Evolutionary conservation across 2,888 invertebrate species (phyloP), one percentile per base, ranked within the genome.

Genomic region (Chrysolina americana): DNA sequence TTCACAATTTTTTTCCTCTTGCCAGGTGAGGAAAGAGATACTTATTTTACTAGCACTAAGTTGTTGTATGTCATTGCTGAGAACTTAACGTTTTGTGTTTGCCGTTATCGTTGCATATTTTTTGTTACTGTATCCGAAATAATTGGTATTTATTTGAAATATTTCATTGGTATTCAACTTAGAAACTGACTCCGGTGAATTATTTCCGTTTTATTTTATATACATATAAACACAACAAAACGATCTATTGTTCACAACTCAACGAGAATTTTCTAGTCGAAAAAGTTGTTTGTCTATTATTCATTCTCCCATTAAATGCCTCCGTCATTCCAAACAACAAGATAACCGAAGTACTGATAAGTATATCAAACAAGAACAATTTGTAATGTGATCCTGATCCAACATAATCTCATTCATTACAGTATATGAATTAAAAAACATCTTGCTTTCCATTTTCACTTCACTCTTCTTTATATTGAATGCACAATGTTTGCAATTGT

Each of bases 281-380:
- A n/a, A 59, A 59, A 9, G 28, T 59, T 59, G 23, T 59, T 59
- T 21, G 53, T 21, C 59, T 36, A 8, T 28, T 28, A 59, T 28
- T 59, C 59, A 59, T 59, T n/a, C 15, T 59, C n/a, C 59, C 53
- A 68, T 68, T 68, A 41, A 53, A 41, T 53, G 68, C 19, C 53
- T 48, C 28, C 10, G 28, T 53, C 56, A 56, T 41, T 41, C 41
- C 19, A 41, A 68, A 53, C 28, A 64, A 64, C 50, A 64, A 50
- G 70, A 70, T 70, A 70, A 64, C 48, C 17, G 41, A 41, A 70
- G 41, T 63, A 28, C 48, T 70, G 70, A 70, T 70, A 64, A 70
- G 19, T 70, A 50, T 70, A 64, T 70, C 64, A 50, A 19, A 19
- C n/a, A 17, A 69, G 56, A 69, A 69, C 68, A 68, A 59, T 68